Conservation (phyloP, 2,113 vertebrate genomes). For the Spheniscus mendiculus region DNA sequence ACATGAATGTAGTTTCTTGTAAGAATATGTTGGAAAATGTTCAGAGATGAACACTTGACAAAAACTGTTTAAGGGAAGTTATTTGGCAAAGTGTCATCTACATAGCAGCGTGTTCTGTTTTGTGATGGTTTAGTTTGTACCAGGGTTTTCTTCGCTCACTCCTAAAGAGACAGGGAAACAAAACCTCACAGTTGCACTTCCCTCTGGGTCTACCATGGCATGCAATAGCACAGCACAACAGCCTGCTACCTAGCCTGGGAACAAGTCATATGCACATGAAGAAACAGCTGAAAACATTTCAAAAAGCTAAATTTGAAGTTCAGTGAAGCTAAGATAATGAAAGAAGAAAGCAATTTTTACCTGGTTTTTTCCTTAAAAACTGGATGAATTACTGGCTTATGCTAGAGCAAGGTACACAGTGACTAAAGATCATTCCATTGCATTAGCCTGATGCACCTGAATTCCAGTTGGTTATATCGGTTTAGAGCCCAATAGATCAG, state of each 20-base stretch:
- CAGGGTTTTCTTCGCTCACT: not conserved
- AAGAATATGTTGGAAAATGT: not conserved
- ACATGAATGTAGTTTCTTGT: not conserved
- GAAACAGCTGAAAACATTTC: not conserved
- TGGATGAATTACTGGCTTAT: not conserved
- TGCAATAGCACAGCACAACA: not conserved
- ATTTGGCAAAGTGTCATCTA: not conserved
- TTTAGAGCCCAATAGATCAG: not conserved
- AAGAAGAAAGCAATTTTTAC: not conserved
- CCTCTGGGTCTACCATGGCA: not conserved
- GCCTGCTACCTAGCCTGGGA: not conserved
- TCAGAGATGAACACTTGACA: not conserved
- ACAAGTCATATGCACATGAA: not conserved
- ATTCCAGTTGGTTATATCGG: not conserved
- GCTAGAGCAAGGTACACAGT: not conserved
- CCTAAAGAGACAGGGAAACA: not conserved
- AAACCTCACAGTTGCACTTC: not conserved
- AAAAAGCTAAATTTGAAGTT: accelerated
- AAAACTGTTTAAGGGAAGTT: not conserved
- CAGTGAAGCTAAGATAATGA: not conserved
- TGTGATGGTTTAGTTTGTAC: not conserved
- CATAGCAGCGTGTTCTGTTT: not conserved
- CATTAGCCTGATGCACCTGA: not conserved
- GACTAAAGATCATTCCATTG: not conserved
- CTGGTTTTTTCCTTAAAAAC: not conserved